Evolutionary conservation across 2,797 vertebrate species (phyloP).

Genomic region (Lithobates sylvaticus): DNA sequence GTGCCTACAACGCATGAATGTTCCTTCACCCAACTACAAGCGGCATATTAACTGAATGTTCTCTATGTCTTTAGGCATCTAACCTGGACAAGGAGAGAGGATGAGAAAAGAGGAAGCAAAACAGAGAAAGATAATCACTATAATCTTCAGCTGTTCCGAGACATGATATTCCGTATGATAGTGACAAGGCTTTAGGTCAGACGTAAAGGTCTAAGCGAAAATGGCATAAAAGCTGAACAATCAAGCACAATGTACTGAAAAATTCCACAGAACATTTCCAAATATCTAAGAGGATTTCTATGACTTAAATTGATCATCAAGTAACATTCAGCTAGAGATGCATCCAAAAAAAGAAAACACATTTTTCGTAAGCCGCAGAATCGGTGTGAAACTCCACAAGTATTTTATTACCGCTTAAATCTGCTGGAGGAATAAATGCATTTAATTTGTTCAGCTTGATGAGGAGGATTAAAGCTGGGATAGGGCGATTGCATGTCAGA

Average conservation of each 20-base stretch:
- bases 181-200: neutral
- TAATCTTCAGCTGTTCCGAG: neutral
- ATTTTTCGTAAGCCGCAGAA: neutral
- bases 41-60: no score
- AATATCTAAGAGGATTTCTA: neutral
- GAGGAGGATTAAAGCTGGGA: slow-evolving; percentile 32
- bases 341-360: neutral
- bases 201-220: neutral
- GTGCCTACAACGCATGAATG: no score
- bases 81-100: neutral
- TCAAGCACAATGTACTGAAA: neutral
- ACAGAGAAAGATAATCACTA: neutral
- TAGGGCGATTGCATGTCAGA: slow-evolving; percentile 44
- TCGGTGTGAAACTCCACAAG: neutral
- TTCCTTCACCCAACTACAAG: no score
- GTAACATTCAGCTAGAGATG: neutral
- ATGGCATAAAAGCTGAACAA: neutral
- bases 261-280: neutral
- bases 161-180: neutral
- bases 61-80: neutral
- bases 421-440: slow-evolving; percentile 12
- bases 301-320: neutral
- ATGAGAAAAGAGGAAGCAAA: neutral
- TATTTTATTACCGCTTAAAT: slow-evolving; percentile 26
- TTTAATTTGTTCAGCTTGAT: slow-evolving; percentile 23